phyloP scores from a whole-genome alignment of 2,113 vertebrate species.

The Neotoma lepida region DNA sequence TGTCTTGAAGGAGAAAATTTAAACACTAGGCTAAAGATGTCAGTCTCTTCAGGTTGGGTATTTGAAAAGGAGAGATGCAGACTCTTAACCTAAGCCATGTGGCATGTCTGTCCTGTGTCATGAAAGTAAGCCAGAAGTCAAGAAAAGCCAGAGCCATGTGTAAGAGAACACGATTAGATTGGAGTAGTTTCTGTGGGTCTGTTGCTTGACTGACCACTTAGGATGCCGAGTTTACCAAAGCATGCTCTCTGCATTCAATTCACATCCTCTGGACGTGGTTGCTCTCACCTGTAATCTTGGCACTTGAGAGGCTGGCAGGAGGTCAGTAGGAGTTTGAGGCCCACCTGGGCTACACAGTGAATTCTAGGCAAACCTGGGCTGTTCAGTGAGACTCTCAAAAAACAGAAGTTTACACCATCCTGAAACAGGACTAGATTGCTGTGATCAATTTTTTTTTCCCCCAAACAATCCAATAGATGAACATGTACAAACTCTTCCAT shows the following conservation, averaged over 20 bases:
- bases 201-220: neutral
- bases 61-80: neutral
- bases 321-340: neutral
- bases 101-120: neutral
- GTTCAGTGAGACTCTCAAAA: neutral
- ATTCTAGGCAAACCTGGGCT: neutral
- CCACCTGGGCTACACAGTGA: neutral
- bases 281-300: neutral
- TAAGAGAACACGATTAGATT: neutral
- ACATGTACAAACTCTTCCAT: neutral
- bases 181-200: neutral
- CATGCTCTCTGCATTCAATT: neutral
- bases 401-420: neutral
- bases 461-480: neutral
- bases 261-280: neutral
- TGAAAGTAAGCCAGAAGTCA: constrained; percentile 15
- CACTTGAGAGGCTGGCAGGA: neutral
- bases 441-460: neutral
- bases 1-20: constrained; percentile 40
- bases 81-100: neutral
- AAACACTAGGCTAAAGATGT: neutral
- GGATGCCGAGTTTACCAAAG: neutral
- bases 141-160: neutral
- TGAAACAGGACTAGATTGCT: constrained; percentile 20
- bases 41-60: neutral